phyloP scores from a whole-genome alignment of 2,888 invertebrate genomes.

The Apotomis capreana region DNA sequence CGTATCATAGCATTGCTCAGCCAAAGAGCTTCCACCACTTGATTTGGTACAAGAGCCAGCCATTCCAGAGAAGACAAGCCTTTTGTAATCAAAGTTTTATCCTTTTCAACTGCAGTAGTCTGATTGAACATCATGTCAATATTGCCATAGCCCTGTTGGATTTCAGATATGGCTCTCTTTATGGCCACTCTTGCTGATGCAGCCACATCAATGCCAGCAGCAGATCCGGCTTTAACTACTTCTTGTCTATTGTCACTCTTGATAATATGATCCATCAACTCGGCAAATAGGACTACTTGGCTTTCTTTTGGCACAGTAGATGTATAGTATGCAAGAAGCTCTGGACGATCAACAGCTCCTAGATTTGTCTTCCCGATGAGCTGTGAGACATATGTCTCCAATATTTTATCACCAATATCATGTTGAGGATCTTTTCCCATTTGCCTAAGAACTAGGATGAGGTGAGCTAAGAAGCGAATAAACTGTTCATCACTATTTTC shows the following conservation, averaged over 20 bases:
- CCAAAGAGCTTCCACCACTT: conserved; percentile 91
- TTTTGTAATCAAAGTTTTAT: conserved; percentile 71
- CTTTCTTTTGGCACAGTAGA: conserved; percentile 86
- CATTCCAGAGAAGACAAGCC: conserved; percentile 89
- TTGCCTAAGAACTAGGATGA: conserved; percentile 91
- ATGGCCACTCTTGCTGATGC: conserved; percentile 93
- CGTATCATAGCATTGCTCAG: conserved; percentile 95
- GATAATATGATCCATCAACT: conserved; percentile 86
- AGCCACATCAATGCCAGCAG: conserved; percentile 91
- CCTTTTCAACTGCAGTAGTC: conserved; percentile 85
- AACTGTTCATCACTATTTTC: conserved; percentile 82
- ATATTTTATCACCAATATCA: conserved; percentile 88
- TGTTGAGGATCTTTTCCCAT: conserved; percentile 89
- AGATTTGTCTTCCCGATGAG: conserved; percentile 84
- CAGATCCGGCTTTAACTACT: conserved; percentile 88
- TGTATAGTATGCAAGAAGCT: conserved; percentile 93
- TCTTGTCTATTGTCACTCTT: conserved; percentile 85
- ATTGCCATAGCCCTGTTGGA: conserved; percentile 76
- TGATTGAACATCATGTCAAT: conserved; percentile 84
- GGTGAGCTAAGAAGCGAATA: conserved; percentile 92
- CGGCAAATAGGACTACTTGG: conserved; percentile 85
- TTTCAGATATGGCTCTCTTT: conserved; percentile 85
- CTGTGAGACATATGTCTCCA: conserved; percentile 88
- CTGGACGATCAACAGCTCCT: conserved; percentile 86
- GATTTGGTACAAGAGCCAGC: conserved; percentile 90